These are phyloP conservation scores for Perithous albicinctus DNA, from an alignment of 2,888 invertebrate genomes.

Conservation along the genomic window DNA sequence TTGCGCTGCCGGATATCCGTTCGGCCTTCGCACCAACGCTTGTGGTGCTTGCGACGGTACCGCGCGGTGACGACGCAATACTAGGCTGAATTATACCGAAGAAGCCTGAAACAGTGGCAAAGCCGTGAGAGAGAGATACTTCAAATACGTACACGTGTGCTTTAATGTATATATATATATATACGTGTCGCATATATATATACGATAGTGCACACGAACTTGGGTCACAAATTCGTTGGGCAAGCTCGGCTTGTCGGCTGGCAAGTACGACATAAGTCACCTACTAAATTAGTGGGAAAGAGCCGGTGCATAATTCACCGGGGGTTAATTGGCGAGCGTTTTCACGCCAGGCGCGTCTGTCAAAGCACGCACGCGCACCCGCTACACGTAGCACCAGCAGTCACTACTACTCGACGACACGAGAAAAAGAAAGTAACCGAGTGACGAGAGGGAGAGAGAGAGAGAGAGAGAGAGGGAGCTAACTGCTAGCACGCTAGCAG, in stretches of 20 bases:
- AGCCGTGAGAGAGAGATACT: slow-evolving; percentile 35
- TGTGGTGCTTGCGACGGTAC: slow-evolving; percentile 38
- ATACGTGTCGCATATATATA: background rate
- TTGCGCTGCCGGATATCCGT: slow-evolving; percentile 68
- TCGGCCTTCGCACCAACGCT: slow-evolving; percentile 62
- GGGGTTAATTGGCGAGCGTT: slow-evolving; percentile 84
- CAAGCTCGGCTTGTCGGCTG: slow-evolving; percentile 76
- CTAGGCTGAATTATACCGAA: slow-evolving; percentile 61
- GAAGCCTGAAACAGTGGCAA: slow-evolving; percentile 50
- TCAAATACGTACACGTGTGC: too few species aligned
- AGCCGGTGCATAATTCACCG: slow-evolving; percentile 83
- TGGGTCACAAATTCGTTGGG: slow-evolving; percentile 74
- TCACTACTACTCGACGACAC: slow-evolving; percentile 62
- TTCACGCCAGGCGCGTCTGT: slow-evolving; percentile 83
- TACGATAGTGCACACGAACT: slow-evolving; percentile 21
- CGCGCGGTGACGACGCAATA: slow-evolving; percentile 64
- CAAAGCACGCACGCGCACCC: slow-evolving; percentile 75
- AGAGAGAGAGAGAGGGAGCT: slow-evolving; percentile 37
- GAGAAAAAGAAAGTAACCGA: slow-evolving; percentile 57
- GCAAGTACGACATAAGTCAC: slow-evolving; percentile 83
- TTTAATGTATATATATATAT: too few species aligned
- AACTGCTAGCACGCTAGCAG: slow-evolving; percentile 33
- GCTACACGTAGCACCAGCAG: slow-evolving; percentile 34
- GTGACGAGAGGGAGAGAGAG: slow-evolving; percentile 31
- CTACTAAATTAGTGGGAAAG: slow-evolving; percentile 83